Evolutionary conservation across 2,113 vertebrate genomes (phyloP).

Genomic region (Cromileptes altivelis): DNA sequence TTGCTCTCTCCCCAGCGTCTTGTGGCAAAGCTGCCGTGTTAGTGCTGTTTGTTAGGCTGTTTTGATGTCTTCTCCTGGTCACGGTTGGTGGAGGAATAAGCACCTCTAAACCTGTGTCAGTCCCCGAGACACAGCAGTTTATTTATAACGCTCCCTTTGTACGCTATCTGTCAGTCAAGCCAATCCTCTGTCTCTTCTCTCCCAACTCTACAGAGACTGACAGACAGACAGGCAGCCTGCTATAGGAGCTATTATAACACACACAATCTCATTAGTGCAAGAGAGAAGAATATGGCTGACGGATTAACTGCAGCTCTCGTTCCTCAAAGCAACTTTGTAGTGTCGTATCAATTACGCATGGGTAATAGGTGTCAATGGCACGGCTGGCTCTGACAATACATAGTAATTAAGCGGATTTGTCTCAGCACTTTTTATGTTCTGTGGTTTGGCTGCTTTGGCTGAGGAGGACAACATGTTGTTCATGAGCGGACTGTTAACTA

Average conservation of each 20-base stretch:
- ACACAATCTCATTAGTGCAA: slow-evolving; percentile 78
- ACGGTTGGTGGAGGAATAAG: slow-evolving; percentile 79
- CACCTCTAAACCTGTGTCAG: slow-evolving; percentile 82
- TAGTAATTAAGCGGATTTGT: slow-evolving; percentile 80
- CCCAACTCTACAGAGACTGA: slow-evolving; percentile 69
- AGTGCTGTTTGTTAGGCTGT: slow-evolving; percentile 69
- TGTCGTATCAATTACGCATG: slow-evolving; percentile 77
- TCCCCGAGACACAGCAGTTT: slow-evolving; percentile 76
- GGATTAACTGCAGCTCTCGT: slow-evolving; percentile 73
- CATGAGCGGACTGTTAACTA: slow-evolving; percentile 65
- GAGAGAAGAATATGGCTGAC: slow-evolving; percentile 70
- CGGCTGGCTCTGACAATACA: slow-evolving; percentile 70
- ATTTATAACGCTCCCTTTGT: slow-evolving; percentile 82
- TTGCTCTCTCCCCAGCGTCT: slow-evolving; percentile 63
- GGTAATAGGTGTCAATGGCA: slow-evolving; percentile 80
- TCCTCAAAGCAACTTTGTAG: slow-evolving; percentile 80
- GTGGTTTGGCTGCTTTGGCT: slow-evolving; percentile 45
- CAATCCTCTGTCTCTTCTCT: slow-evolving; percentile 71
- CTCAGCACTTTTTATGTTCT: slow-evolving; percentile 62
- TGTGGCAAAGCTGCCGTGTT: slow-evolving; percentile 71
- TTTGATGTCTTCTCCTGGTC: slow-evolving; percentile 78
- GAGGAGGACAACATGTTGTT: slow-evolving; percentile 66
- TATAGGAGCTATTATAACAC: slow-evolving; percentile 81
- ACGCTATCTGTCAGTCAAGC: slow-evolving; percentile 79
- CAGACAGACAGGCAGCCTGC: slow-evolving; percentile 71